Evolutionary conservation across 2,888 invertebrate genomes (phyloP).

Genomic region (Vanessa cardui): DNA sequence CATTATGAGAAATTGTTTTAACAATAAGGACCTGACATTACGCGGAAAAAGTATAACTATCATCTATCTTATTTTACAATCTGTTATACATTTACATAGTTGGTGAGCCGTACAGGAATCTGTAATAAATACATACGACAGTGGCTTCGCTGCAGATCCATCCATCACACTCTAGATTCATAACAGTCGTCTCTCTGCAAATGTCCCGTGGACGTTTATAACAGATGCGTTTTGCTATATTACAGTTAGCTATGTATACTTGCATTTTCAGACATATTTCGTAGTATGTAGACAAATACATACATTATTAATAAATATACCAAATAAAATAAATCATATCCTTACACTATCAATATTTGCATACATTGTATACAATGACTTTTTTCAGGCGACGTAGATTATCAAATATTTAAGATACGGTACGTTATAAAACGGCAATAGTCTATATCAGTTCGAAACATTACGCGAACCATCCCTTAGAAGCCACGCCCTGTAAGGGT

Average conservation of each 20-base stretch:
- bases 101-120: slow-evolving; percentile 39
- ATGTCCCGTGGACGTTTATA: slow-evolving; percentile 63
- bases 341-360: not conserved
- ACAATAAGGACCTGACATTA: not conserved
- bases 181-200: slow-evolving; percentile 67
- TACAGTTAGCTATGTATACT: slow-evolving; percentile 22
- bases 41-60: not conserved
- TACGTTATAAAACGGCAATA: slow-evolving; percentile 36
- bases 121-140: slow-evolving; percentile 46
- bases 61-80: slow-evolving; percentile 27
- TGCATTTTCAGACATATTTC: slow-evolving; percentile 14
- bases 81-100: slow-evolving; percentile 33
- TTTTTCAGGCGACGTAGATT: not conserved
- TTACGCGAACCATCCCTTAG: slow-evolving; percentile 59
- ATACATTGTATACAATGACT: no score
- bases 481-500: slow-evolving; percentile 64
- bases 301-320: not conserved
- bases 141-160: slow-evolving; percentile 57
- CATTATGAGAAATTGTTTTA: not conserved
- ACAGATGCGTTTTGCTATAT: slow-evolving; percentile 60
- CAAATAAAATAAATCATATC: not conserved
- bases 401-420: slow-evolving; percentile 34
- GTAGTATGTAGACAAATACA: slow-evolving; percentile 5
- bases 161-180: slow-evolving; percentile 75
- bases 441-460: slow-evolving; percentile 54